These are phyloP conservation scores for Drosophila gaucha DNA, from an alignment of 2,888 invertebrate genomes.

Conservation along the genomic window DNA sequence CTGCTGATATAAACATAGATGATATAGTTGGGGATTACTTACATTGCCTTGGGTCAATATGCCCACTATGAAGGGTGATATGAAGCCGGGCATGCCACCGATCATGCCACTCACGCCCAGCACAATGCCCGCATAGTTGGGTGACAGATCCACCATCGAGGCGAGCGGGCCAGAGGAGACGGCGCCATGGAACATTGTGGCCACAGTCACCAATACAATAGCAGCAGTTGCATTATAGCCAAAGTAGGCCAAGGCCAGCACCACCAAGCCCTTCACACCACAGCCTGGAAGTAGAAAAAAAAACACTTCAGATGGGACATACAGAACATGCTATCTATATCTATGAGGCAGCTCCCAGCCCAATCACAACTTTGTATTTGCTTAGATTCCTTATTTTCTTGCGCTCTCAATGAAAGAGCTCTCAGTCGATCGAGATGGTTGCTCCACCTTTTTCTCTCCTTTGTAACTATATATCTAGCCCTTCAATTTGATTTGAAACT, in stretches of 20 bases:
- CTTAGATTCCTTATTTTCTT: neutral
- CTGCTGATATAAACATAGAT: too few relatives aligned
- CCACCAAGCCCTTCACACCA: slow-evolving; percentile 87
- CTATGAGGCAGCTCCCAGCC: too few relatives aligned
- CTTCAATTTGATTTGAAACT: slow-evolving; percentile 70
- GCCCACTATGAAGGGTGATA: slow-evolving; percentile 88
- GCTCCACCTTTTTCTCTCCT: too few relatives aligned
- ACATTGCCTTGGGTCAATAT: slow-evolving; percentile 88
- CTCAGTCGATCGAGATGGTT: neutral
- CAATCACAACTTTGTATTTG: neutral
- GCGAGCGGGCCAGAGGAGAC: slow-evolving; percentile 89
- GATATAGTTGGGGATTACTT: slow-evolving; percentile 75
- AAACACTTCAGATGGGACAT: neutral
- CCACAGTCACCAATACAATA: slow-evolving; percentile 87
- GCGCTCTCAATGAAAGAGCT: neutral
- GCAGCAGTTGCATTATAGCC: slow-evolving; percentile 88
- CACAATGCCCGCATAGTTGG: slow-evolving; percentile 87
- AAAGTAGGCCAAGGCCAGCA: slow-evolving; percentile 87
- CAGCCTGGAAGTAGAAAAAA: slow-evolving; percentile 84
- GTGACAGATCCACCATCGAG: slow-evolving; percentile 89
- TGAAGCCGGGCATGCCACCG: slow-evolving; percentile 87
- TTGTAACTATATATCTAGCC: too few relatives aligned
- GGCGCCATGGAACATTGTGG: slow-evolving; percentile 88
- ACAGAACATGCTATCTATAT: too few relatives aligned
- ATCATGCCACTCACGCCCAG: slow-evolving; percentile 88